Base-by-base conservation (phyloP, 2,113 vertebrate genomes). In the Anarrhichthys ocellatus region DNA sequence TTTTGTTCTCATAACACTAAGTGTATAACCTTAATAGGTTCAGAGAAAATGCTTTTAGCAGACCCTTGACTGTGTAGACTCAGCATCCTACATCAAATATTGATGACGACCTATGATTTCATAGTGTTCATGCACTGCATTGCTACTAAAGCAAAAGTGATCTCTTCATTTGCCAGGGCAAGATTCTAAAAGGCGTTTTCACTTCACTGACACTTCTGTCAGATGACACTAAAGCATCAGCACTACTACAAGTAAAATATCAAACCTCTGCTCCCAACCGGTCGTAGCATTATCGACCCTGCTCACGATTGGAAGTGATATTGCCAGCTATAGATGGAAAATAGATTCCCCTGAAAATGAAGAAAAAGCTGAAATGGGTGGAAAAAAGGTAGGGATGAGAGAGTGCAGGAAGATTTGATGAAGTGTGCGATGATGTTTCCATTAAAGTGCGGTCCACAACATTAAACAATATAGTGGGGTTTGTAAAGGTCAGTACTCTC, bases 401-500 rank as follows among this genome's bases (percentile, higher is more conserved):
- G 89, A 88, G 81, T 52, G 76, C 83, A 72, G 80, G 73, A 89
- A 14, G 42, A 79, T 83, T 81, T 87, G 83, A 88, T 92, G 76
- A 87, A 90, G 80, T 91, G 82, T 88, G 84, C 70, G 81, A 90
- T 87, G 92, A 91, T 83, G 81, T 91, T 87, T 83, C 84, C 84
- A 88, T 93, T 91, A 86, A 87, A 92, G 83, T 73, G 78, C 73
- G 80, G 59, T 85, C 54, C 81, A 91, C 88, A 89, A 91, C 91
- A 90, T 92, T 92, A 91, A 93, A 91, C 88, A 90, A 87, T 90
- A 89, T 83, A 62, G 86, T 61, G 71, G 73, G 86, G 86, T 87
- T 87, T 87, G 69, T 80, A 93, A 92, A 91, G 90, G 87, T 91
- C 88, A 92, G 38, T 61, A 13, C 84, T 87, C 91, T 73, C 63